Evolutionary conservation across 92 coral and sea anemone genomes (phyloP), one percentile per base, ranked within the genome.

Genomic region (Phenganax stokvisi): DNA sequence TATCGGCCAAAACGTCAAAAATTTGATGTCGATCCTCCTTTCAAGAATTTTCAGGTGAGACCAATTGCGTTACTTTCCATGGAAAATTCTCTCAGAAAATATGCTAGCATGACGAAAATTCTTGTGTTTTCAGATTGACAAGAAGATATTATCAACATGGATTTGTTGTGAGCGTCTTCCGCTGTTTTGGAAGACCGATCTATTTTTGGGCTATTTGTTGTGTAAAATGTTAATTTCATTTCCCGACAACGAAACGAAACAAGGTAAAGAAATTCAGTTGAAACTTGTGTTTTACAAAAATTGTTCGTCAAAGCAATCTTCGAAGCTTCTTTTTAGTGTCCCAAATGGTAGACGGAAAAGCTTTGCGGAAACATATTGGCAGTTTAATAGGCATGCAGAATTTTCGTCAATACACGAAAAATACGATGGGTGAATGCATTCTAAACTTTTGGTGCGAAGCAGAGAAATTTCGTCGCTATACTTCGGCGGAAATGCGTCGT

Each of bases 381-480:
- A 84, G 86, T 25, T 90, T 89, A 4, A 87, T 86, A 12, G 89
- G 81, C 80, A 91, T 93, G 92, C 91, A 89, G 78, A 81, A 62
- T 8, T 91, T 93, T 64, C 97, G 90, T 11, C 65, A 73, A 58
- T 93, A 87, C 79, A 85, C 92, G 17, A 89, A 89, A 13, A 91
- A 92, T 11, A 89, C 92, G 5, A 83, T 89, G 87, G 96, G 96
- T 8, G 96, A 91, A 74, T 70, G 87, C 55, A 86, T 84, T 57
- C 64, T 93, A 51, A 75, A 85, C 28, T 93, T 89, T 75, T 93
- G 97, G 97, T 64, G 89, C 72, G 97, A 93, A 58, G 93, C 96
- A 10, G 98, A 93, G 82, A 73, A 89, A 57, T 93, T 85, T 73
- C 93, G 92, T 54, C 85, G 91, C 67, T 87, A 91, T 30, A 88